Evolutionary conservation across 2,113 vertebrate genomes (phyloP).

Genomic region (Syrrhaptes paradoxus): DNA sequence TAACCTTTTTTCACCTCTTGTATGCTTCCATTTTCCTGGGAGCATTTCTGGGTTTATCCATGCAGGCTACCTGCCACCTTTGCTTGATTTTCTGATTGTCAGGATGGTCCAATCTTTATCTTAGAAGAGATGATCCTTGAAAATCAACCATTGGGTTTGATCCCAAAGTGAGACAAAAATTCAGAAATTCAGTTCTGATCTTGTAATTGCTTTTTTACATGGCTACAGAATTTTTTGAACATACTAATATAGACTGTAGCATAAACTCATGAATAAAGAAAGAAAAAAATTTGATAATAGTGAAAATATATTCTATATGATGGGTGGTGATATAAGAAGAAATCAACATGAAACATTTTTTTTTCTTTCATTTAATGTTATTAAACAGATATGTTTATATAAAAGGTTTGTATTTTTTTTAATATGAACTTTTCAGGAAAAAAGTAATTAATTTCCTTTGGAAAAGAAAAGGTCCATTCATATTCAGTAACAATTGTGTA

Average conservation of each 20-base stretch:
- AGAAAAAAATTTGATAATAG: not conserved
- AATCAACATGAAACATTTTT: not conserved
- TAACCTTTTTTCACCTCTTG: not conserved
- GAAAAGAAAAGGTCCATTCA: not conserved
- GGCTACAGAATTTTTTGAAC: not conserved
- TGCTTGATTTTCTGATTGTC: not conserved
- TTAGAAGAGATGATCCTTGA: not conserved
- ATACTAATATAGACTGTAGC: not conserved
- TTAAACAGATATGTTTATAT: not conserved
- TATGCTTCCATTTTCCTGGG: rapidly evolving
- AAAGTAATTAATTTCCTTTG: not conserved
- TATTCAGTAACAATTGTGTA: not conserved
- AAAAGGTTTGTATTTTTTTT: not conserved
- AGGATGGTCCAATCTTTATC: rapidly evolving
- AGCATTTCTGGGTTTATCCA: not conserved
- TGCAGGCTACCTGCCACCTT: not conserved
- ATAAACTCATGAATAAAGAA: not conserved
- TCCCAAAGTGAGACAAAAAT: not conserved
- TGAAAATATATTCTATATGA: not conserved
- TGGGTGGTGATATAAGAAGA: not conserved
- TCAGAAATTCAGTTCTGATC: not conserved
- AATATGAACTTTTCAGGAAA: not conserved
- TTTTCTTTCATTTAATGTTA: not conserved
- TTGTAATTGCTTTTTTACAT: not conserved
- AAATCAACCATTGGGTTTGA: not conserved